Base-by-base conservation (phyloP, 1,140 invertebrate species). In the Drosophila virilis region DNA sequence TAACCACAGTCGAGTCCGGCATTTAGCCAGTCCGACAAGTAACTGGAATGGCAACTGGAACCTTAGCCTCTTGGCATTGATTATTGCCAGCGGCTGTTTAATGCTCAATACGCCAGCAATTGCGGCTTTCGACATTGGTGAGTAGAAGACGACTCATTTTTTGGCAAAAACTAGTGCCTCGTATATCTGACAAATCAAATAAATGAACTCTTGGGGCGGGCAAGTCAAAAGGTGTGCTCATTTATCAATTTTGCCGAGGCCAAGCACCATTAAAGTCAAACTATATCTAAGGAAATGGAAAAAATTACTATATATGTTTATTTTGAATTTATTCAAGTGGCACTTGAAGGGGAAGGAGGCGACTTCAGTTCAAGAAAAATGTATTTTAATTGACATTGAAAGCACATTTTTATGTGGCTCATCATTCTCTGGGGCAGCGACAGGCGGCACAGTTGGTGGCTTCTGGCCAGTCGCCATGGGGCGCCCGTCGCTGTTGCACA, bases 341-440 rank as follows among this genome's bases (percentile, higher is more conserved):
- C 68, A 66, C 33, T 15, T 54, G n/a, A 7, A 13, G 35, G 67
- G 17, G 42, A 42, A 45, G 42, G 33, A 13, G 12, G 35, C 40
- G 38, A 43, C 17, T 54, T 54, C 17, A 32, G 38, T n/a, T 50
- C 46, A 22, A 32, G 32, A 35, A 22, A 66, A 81, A 77, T 77
- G 66, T 86, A 77, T 85, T 85, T 85, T 85, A 86, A 86, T 85
- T 86, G 75, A 76, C 75, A 86, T 86, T 85, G 82, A 86, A 86
- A 78, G 78, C 78, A 72, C 69, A 57, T 74, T 74, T 85, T 81
- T 77, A 81, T 81, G 64, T 62, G 67, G 51, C 81, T 48, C 82
- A 78, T 85, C 81, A 85, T 77, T 78, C 60, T 77, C 32, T 28
- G 9, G 46, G 45, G 35, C 65, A 69, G 71, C 46, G 79, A 82